Percentiles rank a stretch among this genome's conserved stretches.
phyloP scores from a whole-genome alignment of 2,888 invertebrate species.

The Exephanes ischioxanthus region DNA sequence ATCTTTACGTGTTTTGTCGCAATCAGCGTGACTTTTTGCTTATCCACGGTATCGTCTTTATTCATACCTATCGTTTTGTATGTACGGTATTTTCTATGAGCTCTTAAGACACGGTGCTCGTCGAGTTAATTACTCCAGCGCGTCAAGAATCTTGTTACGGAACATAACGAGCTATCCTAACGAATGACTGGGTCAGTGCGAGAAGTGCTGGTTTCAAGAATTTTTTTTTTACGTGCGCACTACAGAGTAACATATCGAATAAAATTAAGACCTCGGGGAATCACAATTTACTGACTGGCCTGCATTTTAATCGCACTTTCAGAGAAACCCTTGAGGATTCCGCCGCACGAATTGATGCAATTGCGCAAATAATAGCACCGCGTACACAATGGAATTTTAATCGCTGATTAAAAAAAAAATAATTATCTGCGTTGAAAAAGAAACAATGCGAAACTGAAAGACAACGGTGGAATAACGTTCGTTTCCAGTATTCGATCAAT shows the following conservation, averaged over 20 bases:
- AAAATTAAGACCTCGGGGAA: not conserved
- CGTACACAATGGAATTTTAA: not conserved
- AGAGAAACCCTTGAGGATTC: slow-evolving; percentile 51
- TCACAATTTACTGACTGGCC: slow-evolving; percentile 8
- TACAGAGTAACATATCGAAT: not conserved
- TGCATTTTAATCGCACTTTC: slow-evolving; percentile 33
- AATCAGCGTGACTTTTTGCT: not conserved
- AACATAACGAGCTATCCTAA: slow-evolving; percentile 18
- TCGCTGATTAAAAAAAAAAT: not conserved
- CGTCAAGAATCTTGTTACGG: slow-evolving; percentile 53
- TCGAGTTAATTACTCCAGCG: slow-evolving; percentile 62
- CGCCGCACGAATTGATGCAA: not conserved
- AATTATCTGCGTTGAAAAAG: not conserved
- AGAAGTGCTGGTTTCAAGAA: slow-evolving; percentile 26
- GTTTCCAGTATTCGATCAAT: not conserved
- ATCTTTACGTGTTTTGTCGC: not conserved
- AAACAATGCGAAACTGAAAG: not conserved
- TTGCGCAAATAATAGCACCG: slow-evolving; percentile 17
- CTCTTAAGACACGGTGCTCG: slow-evolving; percentile 17
- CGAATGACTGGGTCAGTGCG: slow-evolving; percentile 17
- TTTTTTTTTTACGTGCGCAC: slow-evolving; percentile 17
- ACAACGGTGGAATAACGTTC: not conserved
- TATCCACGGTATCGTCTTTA: slow-evolving; percentile 21
- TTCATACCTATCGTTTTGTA: slow-evolving; percentile 22
- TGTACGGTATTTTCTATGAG: not conserved